Evolutionary conservation across 1,140 invertebrate genomes (phyloP).

Genomic region (Chironomus striatipennis): DNA sequence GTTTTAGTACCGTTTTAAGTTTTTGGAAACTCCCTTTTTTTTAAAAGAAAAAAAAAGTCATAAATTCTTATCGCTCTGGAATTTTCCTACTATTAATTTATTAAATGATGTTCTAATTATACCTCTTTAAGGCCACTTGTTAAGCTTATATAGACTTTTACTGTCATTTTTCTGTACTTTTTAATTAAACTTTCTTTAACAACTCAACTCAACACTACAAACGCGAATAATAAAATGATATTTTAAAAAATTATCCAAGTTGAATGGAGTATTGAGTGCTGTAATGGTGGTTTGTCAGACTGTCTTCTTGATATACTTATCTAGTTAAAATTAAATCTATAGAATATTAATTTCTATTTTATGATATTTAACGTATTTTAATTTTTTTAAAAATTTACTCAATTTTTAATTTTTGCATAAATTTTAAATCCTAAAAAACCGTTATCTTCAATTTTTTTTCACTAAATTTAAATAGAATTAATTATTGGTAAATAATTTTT

Average conservation of each 20-base stretch:
- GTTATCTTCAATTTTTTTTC: too few species aligned
- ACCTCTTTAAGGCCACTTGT: conserved; percentile 18
- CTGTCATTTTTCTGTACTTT: background rate
- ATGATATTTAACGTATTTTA: too few species aligned
- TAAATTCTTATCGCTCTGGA: background rate
- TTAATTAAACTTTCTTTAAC: background rate
- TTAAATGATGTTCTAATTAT: background rate
- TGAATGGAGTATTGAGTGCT: background rate
- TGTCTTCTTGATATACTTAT: too few species aligned
- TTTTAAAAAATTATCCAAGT: background rate
- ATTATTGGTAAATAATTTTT: too few species aligned
- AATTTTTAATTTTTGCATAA: too few species aligned
- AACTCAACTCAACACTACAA: background rate
- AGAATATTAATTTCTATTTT: too few species aligned
- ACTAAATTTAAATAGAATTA: too few species aligned
- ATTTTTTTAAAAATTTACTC: too few species aligned
- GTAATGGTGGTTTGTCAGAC: too few species aligned
- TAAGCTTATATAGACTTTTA: background rate
- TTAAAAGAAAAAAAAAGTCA: background rate
- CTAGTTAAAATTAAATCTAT: too few species aligned
- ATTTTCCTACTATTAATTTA: background rate
- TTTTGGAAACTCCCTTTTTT: conserved; percentile 15
- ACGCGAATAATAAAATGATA: too few species aligned
- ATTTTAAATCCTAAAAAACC: too few species aligned
- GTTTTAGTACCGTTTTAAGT: background rate